phyloP scores from a whole-genome alignment of 1,140 invertebrate genomes.

The Heliconius nattereri region DNA sequence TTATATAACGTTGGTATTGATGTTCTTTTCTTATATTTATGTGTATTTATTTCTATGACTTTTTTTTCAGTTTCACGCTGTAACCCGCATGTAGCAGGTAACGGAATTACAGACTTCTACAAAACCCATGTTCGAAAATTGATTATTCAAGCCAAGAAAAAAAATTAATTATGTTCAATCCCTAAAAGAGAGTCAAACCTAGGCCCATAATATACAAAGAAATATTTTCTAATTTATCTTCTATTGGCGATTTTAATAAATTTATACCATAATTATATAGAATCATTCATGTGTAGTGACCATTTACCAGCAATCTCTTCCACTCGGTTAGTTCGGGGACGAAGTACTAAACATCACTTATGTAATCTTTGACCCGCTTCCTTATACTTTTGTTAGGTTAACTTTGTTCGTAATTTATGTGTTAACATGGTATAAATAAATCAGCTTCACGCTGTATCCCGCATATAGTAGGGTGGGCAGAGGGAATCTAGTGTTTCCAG shows the following conservation, averaged over 20 bases:
- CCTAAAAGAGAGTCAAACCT: too few species aligned
- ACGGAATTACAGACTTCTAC: too few species aligned
- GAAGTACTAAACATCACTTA: conserved; percentile 45
- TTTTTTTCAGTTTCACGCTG: neutral
- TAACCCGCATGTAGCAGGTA: too few species aligned
- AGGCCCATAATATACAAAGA: too few species aligned
- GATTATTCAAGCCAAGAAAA: too few species aligned
- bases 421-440: neutral
- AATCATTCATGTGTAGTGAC: conserved; percentile 37
- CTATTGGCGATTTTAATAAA: neutral
- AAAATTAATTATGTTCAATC: too few species aligned
- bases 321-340: conserved; percentile 43
- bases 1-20: neutral
- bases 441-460: too few species aligned
- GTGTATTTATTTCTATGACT: neutral
- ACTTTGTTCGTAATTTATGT: conserved; percentile 10
- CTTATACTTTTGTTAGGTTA: conserved; percentile 4
- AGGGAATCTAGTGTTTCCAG: too few species aligned
- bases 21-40: neutral
- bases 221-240: too few species aligned
- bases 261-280: neutral
- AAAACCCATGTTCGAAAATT: too few species aligned
- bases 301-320: conserved; percentile 42
- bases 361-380: conserved; percentile 50
- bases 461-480: too few species aligned